Evolutionary conservation across 1,140 invertebrate genomes (phyloP), one percentile per base, ranked within the genome.

Genomic region (Branchinecta lindahli): DNA sequence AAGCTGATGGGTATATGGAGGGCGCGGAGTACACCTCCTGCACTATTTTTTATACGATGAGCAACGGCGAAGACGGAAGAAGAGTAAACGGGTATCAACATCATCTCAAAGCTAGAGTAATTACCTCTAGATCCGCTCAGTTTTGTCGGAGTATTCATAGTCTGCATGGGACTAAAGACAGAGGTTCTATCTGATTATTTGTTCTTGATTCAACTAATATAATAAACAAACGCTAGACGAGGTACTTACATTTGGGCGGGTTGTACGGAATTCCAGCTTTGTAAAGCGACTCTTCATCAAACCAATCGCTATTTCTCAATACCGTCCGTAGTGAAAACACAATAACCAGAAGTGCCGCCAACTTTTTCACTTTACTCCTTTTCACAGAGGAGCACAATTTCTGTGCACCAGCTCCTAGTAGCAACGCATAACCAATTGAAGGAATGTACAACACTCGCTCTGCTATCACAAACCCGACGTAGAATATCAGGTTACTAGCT

Each of bases 381-480:
- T 6, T 61, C 33, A 33, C 33, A 33, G 33, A 33, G 5, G 2
- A 33, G 18, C 18, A 61, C 12, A 61, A 20, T 20, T 61, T 61
- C 52, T 61, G 52, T 15, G 6, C 72, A 5, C 87, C 90, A 52
- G 91, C 81, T 18, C 89, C 91, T 15, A 93, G 80, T 46, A 96
- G 81, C 73, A 98, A 83, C 80, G 92, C 96, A 79, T 90, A 94
- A 45, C 96, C 96, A 74, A 97, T 90, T 79, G 93, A 96, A 46
- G 95, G 94, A 75, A 96, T 84, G 79, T 98, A 98, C 21, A 98
- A 83, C 69, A 98, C 89, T 72, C 95, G 83, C 80, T 98, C 95
- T 52, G 95, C 95, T 9, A 98, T 89, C 44, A 97, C 94, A 79
- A 98, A 98, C 8, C 95, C 95, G 69, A 98, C 94, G 76, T 95